Percentiles rank a stretch among this genome's conserved stretches.
phyloP scores from a whole-genome alignment of 2,113 vertebrate genomes.

The Callocephalon fimbriatum region DNA sequence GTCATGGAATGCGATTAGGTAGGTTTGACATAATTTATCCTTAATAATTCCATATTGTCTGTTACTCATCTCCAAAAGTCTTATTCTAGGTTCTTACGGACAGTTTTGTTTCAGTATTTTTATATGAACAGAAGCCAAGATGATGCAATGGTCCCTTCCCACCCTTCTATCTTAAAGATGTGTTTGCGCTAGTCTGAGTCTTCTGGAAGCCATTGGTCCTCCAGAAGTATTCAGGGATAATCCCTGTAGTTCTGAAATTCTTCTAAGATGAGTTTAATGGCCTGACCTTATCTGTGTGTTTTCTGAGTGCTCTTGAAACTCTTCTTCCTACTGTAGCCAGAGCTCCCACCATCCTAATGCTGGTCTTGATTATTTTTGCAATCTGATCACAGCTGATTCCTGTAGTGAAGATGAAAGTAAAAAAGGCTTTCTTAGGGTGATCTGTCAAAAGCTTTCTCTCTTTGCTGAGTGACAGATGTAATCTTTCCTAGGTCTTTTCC shows the following conservation, averaged over 20 bases:
- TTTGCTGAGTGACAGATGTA: slow-evolving; percentile 39
- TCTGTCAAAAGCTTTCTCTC: slow-evolving; percentile 31
- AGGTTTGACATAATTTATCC: background rate
- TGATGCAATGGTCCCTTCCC: background rate
- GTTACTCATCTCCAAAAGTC: background rate
- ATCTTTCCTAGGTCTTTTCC: slow-evolving; percentile 30
- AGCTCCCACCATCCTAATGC: background rate
- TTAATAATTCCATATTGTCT: background rate
- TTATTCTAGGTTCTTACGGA: background rate
- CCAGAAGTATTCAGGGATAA: background rate
- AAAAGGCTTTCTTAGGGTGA: slow-evolving; percentile 40
- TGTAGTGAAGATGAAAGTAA: background rate
- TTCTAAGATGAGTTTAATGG: background rate
- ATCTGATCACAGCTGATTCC: slow-evolving; percentile 53
- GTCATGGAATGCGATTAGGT: background rate
- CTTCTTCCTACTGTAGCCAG: background rate
- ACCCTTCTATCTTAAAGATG: background rate
- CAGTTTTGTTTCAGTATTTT: background rate
- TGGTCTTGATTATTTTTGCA: slow-evolving; percentile 42
- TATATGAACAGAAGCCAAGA: background rate
- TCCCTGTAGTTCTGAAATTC: background rate
- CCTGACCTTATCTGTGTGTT: background rate
- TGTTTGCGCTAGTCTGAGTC: background rate
- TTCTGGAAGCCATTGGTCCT: background rate
- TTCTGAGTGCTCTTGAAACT: background rate